Percentiles rank a stretch among this genome's conserved stretches.
Evolutionary conservation across 2,888 invertebrate species (phyloP).

Genomic region (Callyntrura guangdongensis): DNA sequence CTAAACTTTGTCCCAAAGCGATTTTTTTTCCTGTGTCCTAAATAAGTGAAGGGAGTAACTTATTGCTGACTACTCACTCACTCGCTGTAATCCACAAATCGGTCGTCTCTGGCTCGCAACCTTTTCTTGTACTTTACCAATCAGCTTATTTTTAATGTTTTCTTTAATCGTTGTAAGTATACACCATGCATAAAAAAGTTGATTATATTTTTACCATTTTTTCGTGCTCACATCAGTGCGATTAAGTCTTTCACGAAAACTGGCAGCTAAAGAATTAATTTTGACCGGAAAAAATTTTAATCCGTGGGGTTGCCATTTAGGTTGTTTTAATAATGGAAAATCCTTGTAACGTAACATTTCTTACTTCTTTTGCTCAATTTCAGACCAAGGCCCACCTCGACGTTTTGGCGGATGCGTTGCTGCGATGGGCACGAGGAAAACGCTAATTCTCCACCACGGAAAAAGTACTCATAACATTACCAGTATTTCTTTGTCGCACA

Average conservation of each 20-base stretch:
- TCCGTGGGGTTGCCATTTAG: not conserved
- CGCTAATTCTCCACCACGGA: conserved; percentile 69
- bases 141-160: not conserved
- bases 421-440: conserved; percentile 95
- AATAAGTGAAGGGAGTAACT: not conserved
- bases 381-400: conserved; percentile 98
- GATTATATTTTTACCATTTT: too few species aligned
- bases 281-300: too few species aligned
- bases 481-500: conserved; percentile 25
- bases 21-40: not conserved
- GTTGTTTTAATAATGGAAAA: not conserved
- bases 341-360: not conserved
- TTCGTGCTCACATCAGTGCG: too few species aligned
- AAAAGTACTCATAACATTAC: not conserved
- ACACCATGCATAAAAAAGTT: too few species aligned
- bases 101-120: conserved; percentile 1
- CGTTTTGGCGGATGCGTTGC: conserved; percentile 96
- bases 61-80: not conserved
- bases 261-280: too few species aligned
- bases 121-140: not conserved
- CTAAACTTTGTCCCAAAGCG: not conserved
- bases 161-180: conserved; percentile 85
- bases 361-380: conserved; percentile 86
- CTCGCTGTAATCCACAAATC: not conserved
- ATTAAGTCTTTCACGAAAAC: too few species aligned